A percentile compares a stretch with the other conserved stretches of the same genome.
Conservation (phyloP, 2,888 invertebrate genomes). For the Ophion costatus region DNA sequence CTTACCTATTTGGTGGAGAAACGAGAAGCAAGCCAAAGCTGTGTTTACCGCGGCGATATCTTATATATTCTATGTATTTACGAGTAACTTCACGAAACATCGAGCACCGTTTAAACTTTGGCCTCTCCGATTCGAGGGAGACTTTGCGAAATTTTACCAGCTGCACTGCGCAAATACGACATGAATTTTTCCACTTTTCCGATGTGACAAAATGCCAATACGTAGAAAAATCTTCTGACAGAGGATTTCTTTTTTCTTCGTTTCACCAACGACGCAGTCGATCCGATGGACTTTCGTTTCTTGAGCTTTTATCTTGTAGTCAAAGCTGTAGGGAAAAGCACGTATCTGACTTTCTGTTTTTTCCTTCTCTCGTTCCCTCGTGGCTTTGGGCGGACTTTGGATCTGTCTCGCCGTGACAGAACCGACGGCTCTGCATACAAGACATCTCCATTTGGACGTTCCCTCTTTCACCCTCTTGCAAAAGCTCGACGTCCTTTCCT, state of each 20-base stretch:
- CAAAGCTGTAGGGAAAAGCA: slow-evolving; percentile 22
- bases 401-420: slow-evolving; percentile 74
- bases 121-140: neutral
- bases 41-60: slow-evolving; percentile 7
- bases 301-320: slow-evolving; percentile 28
- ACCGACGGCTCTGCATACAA: slow-evolving; percentile 79
- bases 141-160: neutral
- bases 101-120: neutral
- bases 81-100: neutral
- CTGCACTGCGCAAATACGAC: neutral
- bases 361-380: slow-evolving; percentile 37
- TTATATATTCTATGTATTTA: slow-evolving; percentile 9
- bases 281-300: slow-evolving; percentile 28
- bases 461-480: slow-evolving; percentile 68
- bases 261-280: neutral
- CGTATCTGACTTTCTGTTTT: slow-evolving; percentile 22
- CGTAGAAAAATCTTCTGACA: neutral
- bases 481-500: slow-evolving; percentile 47
- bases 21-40: slow-evolving; percentile 33
- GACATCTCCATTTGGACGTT: slow-evolving; percentile 81
- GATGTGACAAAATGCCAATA: neutral
- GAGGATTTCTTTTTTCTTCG: neutral
- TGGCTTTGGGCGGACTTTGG: slow-evolving; percentile 72
- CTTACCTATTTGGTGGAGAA: slow-evolving; percentile 61
- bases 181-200: neutral